phyloP scores from a whole-genome alignment of 2,888 invertebrate species.

The Ryuthela nishihirai region DNA sequence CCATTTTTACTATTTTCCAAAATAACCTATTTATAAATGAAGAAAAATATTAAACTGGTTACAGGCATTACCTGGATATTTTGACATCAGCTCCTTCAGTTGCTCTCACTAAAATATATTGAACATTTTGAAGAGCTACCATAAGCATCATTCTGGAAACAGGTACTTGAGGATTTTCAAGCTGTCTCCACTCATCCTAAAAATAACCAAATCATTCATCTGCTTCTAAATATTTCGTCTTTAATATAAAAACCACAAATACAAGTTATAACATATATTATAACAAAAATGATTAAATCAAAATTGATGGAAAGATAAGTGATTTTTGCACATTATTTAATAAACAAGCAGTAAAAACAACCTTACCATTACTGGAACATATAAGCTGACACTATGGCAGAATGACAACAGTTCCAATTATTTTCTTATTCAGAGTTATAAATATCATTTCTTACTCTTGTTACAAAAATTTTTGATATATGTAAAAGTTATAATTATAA shows the following conservation, averaged over 20 bases:
- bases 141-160: slow-evolving; percentile 76
- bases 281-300: too few species aligned
- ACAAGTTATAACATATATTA: too few species aligned
- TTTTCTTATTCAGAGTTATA: too few species aligned
- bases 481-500: too few species aligned
- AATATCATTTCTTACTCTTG: background rate
- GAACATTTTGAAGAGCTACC: slow-evolving; percentile 82
- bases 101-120: slow-evolving; percentile 72
- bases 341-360: too few species aligned
- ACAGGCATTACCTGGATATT: slow-evolving; percentile 44
- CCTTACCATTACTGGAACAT: too few species aligned
- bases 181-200: slow-evolving; percentile 64
- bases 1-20: too few species aligned
- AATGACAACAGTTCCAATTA: too few species aligned
- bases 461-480: background rate
- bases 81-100: slow-evolving; percentile 60
- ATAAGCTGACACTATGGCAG: too few species aligned
- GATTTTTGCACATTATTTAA: too few species aligned
- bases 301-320: too few species aligned
- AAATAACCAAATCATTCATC: slow-evolving; percentile 20
- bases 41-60: background rate
- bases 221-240: background rate
- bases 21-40: too few species aligned
- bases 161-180: slow-evolving; percentile 55
- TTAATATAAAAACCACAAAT: background rate